These are phyloP conservation scores for Hecatera dysodea DNA, from an alignment of 2,888 invertebrate species.

Conservation along the genomic window DNA sequence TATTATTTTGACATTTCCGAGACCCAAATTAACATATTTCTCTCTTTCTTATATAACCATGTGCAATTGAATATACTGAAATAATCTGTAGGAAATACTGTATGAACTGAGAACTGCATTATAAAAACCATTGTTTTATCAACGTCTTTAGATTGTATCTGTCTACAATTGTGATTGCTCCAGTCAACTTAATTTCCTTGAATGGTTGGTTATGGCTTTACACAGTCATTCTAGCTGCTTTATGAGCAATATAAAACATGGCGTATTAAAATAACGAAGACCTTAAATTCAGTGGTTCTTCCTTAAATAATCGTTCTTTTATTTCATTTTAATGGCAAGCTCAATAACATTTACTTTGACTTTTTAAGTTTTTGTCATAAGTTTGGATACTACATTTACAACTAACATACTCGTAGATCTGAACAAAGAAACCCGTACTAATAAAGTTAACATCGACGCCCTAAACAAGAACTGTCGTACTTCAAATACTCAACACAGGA, in stretches of 20 bases:
- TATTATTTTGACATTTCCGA: too few species aligned
- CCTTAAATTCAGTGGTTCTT: not conserved
- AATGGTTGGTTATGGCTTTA: not conserved
- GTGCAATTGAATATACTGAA: too few species aligned
- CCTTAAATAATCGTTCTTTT: not conserved
- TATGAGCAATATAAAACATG: too few species aligned
- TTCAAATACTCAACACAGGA: conserved; percentile 13
- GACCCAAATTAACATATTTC: too few species aligned
- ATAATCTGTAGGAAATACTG: too few species aligned
- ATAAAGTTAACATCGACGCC: not conserved
- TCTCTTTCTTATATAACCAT: too few species aligned
- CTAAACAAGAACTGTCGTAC: conserved; percentile 3
- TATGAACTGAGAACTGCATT: too few species aligned
- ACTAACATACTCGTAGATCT: not conserved
- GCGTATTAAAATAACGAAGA: too few species aligned
- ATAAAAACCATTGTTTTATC: too few species aligned
- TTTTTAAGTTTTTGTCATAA: too few species aligned
- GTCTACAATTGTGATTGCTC: not conserved
- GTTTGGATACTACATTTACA: too few species aligned
- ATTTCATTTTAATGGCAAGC: not conserved
- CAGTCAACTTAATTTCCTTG: not conserved
- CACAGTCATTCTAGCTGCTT: not conserved
- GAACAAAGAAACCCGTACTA: not conserved
- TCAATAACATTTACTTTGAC: not conserved
- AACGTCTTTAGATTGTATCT: not conserved